Percentiles rank a stretch among this genome's conserved stretches.
phyloP scores from a whole-genome alignment of 2,888 invertebrate species.

The Drosophila longiperda region DNA sequence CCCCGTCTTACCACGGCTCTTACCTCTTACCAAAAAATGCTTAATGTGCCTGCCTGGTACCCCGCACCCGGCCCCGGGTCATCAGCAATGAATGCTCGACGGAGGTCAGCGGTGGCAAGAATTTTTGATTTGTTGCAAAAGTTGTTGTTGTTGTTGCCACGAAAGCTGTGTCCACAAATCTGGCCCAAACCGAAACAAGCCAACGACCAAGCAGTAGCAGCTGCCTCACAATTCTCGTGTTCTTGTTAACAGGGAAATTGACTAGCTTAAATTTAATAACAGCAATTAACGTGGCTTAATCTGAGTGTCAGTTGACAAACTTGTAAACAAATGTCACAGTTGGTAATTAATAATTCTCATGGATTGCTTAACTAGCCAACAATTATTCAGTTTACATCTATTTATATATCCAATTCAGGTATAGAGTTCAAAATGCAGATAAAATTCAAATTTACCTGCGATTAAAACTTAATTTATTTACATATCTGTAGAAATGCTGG shows the following conservation, averaged over 20 bases:
- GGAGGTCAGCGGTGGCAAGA: conserved; percentile 49
- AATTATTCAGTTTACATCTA: background rate
- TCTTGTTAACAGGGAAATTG: conserved; percentile 9
- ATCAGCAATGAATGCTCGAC: conserved; percentile 29
- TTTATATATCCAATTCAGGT: background rate
- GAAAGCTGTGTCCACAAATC: conserved; percentile 17
- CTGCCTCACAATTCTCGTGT: background rate
- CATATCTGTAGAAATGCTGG: background rate
- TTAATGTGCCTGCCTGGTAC: conserved; percentile 15
- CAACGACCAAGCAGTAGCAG: background rate
- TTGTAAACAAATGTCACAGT: background rate
- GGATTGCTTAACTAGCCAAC: background rate
- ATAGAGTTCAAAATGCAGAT: background rate
- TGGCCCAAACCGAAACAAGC: conserved; percentile 1
- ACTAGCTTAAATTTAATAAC: background rate
- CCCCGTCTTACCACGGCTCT: conserved; percentile 14
- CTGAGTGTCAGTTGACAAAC: background rate
- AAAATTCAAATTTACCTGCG: background rate
- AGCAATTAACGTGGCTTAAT: background rate
- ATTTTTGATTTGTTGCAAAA: conserved; percentile 39
- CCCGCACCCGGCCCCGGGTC: conserved; percentile 39
- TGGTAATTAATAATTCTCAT: background rate
- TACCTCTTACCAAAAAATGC: background rate
- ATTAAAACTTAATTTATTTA: background rate
- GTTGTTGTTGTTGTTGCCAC: conserved; percentile 3